Evolutionary conservation across 2,113 vertebrate species (phyloP).

Genomic region (Atherinomorus stipes): DNA sequence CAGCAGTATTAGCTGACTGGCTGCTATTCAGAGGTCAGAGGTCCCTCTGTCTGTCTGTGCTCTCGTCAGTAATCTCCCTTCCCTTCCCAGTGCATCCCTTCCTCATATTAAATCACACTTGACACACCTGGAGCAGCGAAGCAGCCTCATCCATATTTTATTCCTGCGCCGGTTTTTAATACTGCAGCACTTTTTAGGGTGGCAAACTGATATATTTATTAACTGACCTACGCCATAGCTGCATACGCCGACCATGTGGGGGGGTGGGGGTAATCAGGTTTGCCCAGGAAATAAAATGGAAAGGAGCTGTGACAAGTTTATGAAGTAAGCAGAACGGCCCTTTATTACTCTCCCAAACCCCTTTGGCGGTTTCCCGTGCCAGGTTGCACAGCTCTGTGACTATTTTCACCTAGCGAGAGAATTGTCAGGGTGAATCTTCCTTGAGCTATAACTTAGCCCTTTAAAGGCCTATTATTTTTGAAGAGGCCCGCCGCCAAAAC

Average conservation of each 20-base stretch:
- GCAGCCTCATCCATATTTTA: conserved; percentile 98
- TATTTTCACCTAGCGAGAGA: conserved; percentile 44
- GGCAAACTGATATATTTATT: conserved; percentile 93
- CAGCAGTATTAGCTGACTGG: conserved; percentile 90
- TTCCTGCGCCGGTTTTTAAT: conserved; percentile 88
- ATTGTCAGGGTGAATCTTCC: conserved; percentile 58
- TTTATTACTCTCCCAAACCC: conserved; percentile 85
- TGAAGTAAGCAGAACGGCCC: conserved; percentile 92
- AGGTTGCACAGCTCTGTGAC: conserved; percentile 37
- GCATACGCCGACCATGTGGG: conserved; percentile 82
- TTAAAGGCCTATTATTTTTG: conserved; percentile 71
- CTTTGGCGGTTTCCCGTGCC: conserved; percentile 57
- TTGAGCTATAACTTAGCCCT: conserved; percentile 63
- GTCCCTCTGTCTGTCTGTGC: conserved; percentile 84
- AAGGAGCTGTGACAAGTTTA: conserved; percentile 92
- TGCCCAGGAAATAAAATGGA: conserved; percentile 92
- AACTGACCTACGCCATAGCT: conserved; percentile 83
- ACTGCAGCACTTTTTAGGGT: conserved; percentile 90
- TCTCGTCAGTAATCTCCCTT: conserved; percentile 89
- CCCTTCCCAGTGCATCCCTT: conserved; percentile 49
- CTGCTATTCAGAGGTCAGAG: conserved; percentile 89
- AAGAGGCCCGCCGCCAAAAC: conserved; percentile 56
- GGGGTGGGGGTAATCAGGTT: conserved; percentile 88
- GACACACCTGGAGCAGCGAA: conserved; percentile 90
- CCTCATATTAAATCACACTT: conserved; percentile 97